Percentiles rank a stretch among this genome's conserved stretches.
Conservation (phyloP, 2,888 invertebrate genomes). For the Archips xylosteana region DNA sequence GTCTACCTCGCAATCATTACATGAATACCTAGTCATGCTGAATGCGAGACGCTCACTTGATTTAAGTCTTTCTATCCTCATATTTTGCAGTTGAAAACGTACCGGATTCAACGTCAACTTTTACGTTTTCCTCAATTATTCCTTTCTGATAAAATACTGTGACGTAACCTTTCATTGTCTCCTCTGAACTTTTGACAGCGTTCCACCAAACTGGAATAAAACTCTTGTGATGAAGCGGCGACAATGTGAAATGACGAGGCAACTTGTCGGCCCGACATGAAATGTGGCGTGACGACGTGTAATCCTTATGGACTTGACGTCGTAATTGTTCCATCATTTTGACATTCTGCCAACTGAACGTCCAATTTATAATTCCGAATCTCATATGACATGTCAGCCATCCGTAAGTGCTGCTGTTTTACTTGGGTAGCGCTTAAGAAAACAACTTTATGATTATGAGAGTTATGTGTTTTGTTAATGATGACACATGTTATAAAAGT, state of each 20-base stretch:
- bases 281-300: constrained; percentile 58
- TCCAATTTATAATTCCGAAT: constrained; percentile 36
- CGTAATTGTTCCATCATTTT: constrained; percentile 70
- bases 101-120: not conserved
- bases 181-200: constrained; percentile 24
- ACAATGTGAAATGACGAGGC: constrained; percentile 56
- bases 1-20: too few species aligned
- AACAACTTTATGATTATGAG: constrained; percentile 3
- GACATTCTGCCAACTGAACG: constrained; percentile 64
- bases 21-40: too few species aligned
- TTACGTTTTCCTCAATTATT: not conserved
- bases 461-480: not conserved
- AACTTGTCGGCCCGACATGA: constrained; percentile 55
- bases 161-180: constrained; percentile 16
- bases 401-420: constrained; percentile 36
- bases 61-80: not conserved
- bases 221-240: constrained; percentile 26
- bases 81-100: not conserved
- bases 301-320: constrained; percentile 65
- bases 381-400: constrained; percentile 25
- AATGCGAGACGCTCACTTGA: not conserved
- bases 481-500: not conserved
- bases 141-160: not conserved
- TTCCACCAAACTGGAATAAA: constrained; percentile 20
- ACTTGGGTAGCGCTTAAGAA: constrained; percentile 16